Base-by-base conservation (phyloP, 2,888 invertebrate genomes). In the Argyra leucocephala region DNA sequence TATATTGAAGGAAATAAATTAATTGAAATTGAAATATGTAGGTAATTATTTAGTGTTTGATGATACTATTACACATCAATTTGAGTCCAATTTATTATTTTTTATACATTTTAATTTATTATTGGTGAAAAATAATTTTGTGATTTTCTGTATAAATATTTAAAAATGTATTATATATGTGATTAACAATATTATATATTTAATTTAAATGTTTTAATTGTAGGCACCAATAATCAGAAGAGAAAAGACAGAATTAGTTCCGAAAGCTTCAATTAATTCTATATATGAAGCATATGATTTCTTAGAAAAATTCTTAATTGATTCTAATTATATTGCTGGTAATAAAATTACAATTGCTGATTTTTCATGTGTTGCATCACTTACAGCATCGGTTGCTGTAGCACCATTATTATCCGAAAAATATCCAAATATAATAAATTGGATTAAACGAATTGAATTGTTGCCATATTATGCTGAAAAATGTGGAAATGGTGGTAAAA, bases 71-170 rank as follows among this genome's bases (percentile, higher is more conserved):
- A n/a, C n/a, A n/a, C n/a, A n/a, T n/a, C n/a, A n/a, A n/a, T n/a
- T n/a, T n/a, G n/a, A n/a, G n/a, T n/a, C n/a, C n/a, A n/a, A n/a
- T n/a, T n/a, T n/a, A n/a, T n/a, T n/a, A n/a, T n/a, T n/a, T 23
- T 23, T 9, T 18, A 18, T 23, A 7, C 57, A 57, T 5, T n/a
- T 23, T 15, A 59, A 10, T 72, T 31, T 31, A 3, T 12, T 31
- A 71, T 74, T 63, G 69, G 66, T 24, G 71, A 76, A 37, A 70
- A 71, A 15, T 72, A 73, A 24, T 73, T 71, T 9, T 78, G 75
- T 63, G 73, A 68, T 12, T 74, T 76, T 64, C 63, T 78, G n/a
- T 76, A 78, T 58, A 61, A 69, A 6, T 77, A 77, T 64, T 69
- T 78, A 57, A 21, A n/a, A 21, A 63, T 70, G 6, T 65, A 69